Evolutionary conservation across 1,140 invertebrate species (phyloP), one percentile per base, ranked within the genome.

Genomic region (Drosophila tristis): DNA sequence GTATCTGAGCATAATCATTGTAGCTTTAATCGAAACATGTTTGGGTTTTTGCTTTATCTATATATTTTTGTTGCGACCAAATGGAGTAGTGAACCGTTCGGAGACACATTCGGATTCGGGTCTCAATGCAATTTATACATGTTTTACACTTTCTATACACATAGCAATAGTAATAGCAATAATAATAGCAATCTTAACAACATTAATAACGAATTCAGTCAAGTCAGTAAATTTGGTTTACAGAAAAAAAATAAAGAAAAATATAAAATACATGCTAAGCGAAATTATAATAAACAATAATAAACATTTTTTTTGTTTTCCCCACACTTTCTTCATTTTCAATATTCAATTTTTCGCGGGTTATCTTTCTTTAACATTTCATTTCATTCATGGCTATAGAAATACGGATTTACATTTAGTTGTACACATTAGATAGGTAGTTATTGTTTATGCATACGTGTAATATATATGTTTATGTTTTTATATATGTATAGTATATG

Each of bases 191-290:
- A 70, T 64, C 74, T 87, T 86, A 86, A 86, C 87, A 86, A 86
- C 82, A 86, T 86, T 89, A 72, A 87, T 86, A 82, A 86, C 84
- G 79, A 86, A 86, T 86, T 86, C 82, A 86, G 82, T 86, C 82
- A 87, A 82, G 82, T 86, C 82, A 82, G 82, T 86, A 82, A 86
- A 87, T 86, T 86, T 86, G 82, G 82, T 86, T 86, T 86, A 71
- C 78, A 86, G 71, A 89, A 87, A 79, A 79, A 72, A 89, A 89
- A 70, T 78, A 78, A 60, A 84, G 56, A 59, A 59, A 79, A 58
- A 62, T 50, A 39, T 39, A 13, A 39, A 39, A 5, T 39, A 39
- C 35, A 39, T 13, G 35, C 35, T 39, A 39, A 39, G 5, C 35
- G 35, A 39, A 39, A 39, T 59, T 66, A 75, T 63, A 63, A 74